Evolutionary conservation across 2,888 invertebrate species (phyloP).

Genomic region (Archips crataeganus): DNA sequence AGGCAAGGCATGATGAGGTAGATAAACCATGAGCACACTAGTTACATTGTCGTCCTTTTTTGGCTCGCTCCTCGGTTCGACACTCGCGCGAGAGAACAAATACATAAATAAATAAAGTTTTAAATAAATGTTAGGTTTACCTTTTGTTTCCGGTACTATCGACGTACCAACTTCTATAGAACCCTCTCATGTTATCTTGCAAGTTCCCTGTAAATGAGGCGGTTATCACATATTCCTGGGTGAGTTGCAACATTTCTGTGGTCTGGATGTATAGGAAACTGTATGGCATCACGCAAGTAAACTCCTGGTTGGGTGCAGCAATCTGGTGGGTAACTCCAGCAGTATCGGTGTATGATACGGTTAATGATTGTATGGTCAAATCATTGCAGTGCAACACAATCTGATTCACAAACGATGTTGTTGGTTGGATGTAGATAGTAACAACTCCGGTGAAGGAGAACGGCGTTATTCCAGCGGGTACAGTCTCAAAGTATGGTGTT

Average conservation of each 20-base stretch:
- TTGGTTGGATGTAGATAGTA: slow-evolving; percentile 60
- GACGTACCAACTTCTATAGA: slow-evolving; percentile 92
- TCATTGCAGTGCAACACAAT: slow-evolving; percentile 76
- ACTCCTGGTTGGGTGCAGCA: slow-evolving; percentile 50
- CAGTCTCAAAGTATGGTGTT: slow-evolving; percentile 75
- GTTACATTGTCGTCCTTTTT: too few relatives aligned
- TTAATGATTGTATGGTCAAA: slow-evolving; percentile 71
- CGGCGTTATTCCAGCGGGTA: slow-evolving; percentile 48
- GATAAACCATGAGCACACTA: too few relatives aligned
- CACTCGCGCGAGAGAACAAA: too few relatives aligned
- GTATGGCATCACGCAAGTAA: slow-evolving; percentile 60
- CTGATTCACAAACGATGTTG: slow-evolving; percentile 53
- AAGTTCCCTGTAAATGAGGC: slow-evolving; percentile 89
- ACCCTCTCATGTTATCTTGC: slow-evolving; percentile 90
- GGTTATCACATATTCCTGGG: slow-evolving; percentile 84
- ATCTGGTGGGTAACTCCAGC: slow-evolving; percentile 47
- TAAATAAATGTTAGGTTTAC: slow-evolving; percentile 47
- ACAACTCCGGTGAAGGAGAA: slow-evolving; percentile 79
- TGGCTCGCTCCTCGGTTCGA: too few relatives aligned
- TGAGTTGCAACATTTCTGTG: slow-evolving; percentile 45
- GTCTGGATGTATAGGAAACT: slow-evolving; percentile 66
- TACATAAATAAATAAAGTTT: too few relatives aligned
- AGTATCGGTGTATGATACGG: slow-evolving; percentile 51
- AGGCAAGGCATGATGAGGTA: too few relatives aligned
- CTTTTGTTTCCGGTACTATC: slow-evolving; percentile 86